These are phyloP conservation scores for Apodemia hepburni DNA, from an alignment of 2,888 invertebrate species.

Conservation along the genomic window DNA sequence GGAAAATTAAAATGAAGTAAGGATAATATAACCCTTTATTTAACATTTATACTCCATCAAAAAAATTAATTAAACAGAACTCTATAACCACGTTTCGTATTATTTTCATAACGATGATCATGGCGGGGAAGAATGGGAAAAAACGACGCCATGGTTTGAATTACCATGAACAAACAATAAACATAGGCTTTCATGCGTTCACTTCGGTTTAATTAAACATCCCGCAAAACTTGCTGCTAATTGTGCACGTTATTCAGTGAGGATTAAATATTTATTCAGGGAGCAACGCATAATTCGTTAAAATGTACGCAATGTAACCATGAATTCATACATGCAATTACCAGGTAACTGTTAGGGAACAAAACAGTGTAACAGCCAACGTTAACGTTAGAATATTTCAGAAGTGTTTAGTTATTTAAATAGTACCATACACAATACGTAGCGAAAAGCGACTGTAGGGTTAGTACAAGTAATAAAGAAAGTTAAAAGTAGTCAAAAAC, in stretches of 20 bases:
- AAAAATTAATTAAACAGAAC: no score
- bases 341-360: not conserved
- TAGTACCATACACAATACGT: no score
- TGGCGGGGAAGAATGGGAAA: not conserved
- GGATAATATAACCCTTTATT: no score
- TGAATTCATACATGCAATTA: not conserved
- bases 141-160: not conserved
- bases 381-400: no score
- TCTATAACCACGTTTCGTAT: no score
- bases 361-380: not conserved
- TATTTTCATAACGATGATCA: not conserved
- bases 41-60: no score
- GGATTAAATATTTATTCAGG: conserved; percentile 3
- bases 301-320: conserved; percentile 1
- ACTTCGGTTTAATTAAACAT: conserved; percentile 22
- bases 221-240: conserved; percentile 19
- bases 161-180: conserved; percentile 5
- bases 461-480: no score
- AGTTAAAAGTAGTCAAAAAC: no score
- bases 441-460: no score
- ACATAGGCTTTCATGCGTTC: conserved; percentile 20
- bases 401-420: no score
- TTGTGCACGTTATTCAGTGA: conserved; percentile 14
- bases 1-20: no score
- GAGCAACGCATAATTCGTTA: conserved; percentile 10